Percentiles rank a stretch among this genome's conserved stretches.
Conservation (phyloP, 1,140 invertebrate species). For the Globodera rostochiensis region DNA sequence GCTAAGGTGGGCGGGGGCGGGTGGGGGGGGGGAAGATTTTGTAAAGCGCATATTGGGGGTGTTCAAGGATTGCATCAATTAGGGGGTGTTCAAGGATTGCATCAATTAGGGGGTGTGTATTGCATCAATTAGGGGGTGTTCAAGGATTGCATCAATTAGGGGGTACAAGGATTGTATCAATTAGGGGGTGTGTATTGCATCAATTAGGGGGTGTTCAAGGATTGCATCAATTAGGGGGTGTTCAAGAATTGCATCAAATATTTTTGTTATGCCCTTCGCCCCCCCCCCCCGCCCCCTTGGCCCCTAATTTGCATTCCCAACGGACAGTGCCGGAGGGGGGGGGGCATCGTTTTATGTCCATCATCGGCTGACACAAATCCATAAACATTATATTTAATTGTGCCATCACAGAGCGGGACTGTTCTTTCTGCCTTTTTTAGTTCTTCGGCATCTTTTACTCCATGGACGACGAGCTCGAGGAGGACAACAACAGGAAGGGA, state of each 20-base stretch:
- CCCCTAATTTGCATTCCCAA: slow-evolving; percentile 1
- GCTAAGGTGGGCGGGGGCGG: background rate
- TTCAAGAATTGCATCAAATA: no score
- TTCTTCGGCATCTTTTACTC: background rate
- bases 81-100: background rate
- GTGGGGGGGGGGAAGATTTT: background rate
- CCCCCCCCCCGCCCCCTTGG: background rate
- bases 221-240: background rate
- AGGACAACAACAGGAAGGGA: background rate
- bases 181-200: no score
- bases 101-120: no score
- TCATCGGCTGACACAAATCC: background rate
- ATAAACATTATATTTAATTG: no score
- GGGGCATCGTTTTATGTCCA: background rate
- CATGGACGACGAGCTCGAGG: background rate
- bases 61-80: background rate
- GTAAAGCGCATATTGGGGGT: background rate
- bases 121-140: background rate
- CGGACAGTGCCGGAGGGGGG: background rate
- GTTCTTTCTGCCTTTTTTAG: background rate
- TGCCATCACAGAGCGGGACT: no score
- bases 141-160: background rate
- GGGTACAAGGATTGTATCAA: background rate
- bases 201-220: background rate
- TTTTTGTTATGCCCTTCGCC: background rate